phyloP scores from a whole-genome alignment of 2,113 vertebrate species.

The Chaetodon auriga region DNA sequence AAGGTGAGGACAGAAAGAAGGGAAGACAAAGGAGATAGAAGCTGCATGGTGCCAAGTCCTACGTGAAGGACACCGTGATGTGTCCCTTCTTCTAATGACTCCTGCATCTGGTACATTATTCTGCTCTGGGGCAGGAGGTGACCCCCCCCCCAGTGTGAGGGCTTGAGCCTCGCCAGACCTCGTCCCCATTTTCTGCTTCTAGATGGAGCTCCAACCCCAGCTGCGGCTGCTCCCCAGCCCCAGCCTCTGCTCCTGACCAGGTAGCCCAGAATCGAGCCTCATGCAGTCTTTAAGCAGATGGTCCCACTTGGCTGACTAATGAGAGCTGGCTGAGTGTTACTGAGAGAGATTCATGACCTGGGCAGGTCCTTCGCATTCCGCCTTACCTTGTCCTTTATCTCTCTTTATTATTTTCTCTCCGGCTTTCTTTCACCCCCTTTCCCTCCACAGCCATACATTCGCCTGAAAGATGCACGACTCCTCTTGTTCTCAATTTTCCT shows the following conservation, averaged over 20 bases:
- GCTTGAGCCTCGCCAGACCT: slow-evolving; percentile 24
- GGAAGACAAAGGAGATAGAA: slow-evolving; percentile 42
- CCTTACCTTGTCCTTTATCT: background rate
- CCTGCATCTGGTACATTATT: slow-evolving; percentile 58
- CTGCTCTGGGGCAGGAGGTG: slow-evolving; percentile 22
- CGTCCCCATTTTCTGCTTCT: slow-evolving; percentile 16
- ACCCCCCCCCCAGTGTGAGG: slow-evolving; percentile 28
- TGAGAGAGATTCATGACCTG: slow-evolving; percentile 34
- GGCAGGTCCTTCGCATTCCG: slow-evolving; percentile 31
- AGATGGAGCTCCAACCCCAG: slow-evolving; percentile 6
- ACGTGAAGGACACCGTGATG: slow-evolving; percentile 66
- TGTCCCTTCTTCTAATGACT: slow-evolving; percentile 61
- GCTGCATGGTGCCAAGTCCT: slow-evolving; percentile 40
- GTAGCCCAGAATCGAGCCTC: slow-evolving; percentile 25
- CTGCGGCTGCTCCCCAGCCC: slow-evolving; percentile 24
- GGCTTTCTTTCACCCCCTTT: slow-evolving; percentile 9
- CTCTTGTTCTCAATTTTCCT: slow-evolving; percentile 7
- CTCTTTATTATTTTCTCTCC: slow-evolving; percentile 17
- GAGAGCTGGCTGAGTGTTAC: slow-evolving; percentile 31
- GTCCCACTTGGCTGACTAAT: slow-evolving; percentile 57
- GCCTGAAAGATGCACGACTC: slow-evolving; percentile 14
- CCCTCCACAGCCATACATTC: slow-evolving; percentile 14
- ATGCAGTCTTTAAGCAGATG: slow-evolving; percentile 54
- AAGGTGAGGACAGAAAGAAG: slow-evolving; percentile 27
- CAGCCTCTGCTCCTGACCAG: slow-evolving; percentile 25